Percentiles rank a stretch among this genome's conserved stretches.
Conservation (phyloP, 1,140 invertebrate species). For the Drosophila mayri region DNA sequence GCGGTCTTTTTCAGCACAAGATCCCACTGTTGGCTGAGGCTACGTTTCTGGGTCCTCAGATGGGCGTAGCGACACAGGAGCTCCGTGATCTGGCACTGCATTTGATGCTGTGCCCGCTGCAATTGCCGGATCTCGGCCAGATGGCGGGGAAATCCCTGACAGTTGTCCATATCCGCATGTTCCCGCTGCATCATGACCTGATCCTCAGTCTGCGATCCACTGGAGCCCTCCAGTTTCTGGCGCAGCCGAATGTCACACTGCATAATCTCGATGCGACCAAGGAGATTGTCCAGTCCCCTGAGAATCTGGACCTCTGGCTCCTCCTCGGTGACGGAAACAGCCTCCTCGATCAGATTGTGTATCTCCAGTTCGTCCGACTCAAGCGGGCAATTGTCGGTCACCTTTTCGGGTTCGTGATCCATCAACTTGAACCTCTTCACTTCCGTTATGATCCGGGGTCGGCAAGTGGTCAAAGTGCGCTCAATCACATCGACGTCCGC, state of each 20-base stretch:
- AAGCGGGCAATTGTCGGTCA: background rate
- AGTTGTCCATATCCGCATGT: background rate
- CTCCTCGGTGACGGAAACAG: background rate
- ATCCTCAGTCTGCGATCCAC: background rate
- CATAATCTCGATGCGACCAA: conserved; percentile 5
- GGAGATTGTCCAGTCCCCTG: background rate
- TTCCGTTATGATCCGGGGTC: rapidly evolving
- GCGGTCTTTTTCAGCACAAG: background rate
- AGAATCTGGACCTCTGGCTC: background rate
- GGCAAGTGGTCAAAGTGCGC: conserved; percentile 24
- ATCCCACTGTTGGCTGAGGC: background rate
- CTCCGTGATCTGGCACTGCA: conserved; percentile 17
- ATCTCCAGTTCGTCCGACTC: background rate
- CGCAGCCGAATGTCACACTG: conserved; percentile 11
- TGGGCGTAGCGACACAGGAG: conserved; percentile 26
- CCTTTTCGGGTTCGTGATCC: rapidly evolving
- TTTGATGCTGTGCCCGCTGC: background rate
- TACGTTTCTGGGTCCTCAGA: background rate
- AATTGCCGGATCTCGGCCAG: background rate
- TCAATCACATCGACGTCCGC: conserved; percentile 52
- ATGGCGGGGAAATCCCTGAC: background rate
- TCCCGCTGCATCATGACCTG: background rate
- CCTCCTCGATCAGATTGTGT: background rate
- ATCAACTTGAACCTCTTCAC: background rate
- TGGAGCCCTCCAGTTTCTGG: background rate